Conservation (phyloP, 1,140 invertebrate species). For the Diprion similis region DNA sequence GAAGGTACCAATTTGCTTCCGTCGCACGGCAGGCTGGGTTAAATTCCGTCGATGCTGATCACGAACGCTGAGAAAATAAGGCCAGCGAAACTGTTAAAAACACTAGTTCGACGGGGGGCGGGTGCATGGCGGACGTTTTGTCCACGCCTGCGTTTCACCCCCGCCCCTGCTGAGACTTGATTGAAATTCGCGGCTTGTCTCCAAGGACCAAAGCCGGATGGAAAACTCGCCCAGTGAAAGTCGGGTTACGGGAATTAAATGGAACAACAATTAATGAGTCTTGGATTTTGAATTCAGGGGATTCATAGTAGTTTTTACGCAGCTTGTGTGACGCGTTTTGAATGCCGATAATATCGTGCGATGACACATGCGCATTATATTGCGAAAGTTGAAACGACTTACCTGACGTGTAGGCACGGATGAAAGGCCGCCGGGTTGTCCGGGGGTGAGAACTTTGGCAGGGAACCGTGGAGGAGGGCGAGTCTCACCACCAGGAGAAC, state of each 20-base stretch:
- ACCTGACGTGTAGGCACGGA: conserved; percentile 74
- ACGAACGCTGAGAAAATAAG: neutral
- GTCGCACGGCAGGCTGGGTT: neutral
- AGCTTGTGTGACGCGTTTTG: too few relatives aligned
- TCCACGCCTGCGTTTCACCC: neutral
- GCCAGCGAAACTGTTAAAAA: neutral
- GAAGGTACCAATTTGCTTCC: conserved; percentile 3
- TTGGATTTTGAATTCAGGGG: too few relatives aligned
- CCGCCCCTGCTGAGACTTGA: neutral
- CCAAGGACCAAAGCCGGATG: neutral
- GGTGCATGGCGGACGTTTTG: neutral
- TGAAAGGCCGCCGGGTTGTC: conserved; percentile 88
- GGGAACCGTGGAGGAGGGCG: conserved; percentile 75
- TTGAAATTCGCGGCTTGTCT: neutral
- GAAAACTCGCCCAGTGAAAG: neutral
- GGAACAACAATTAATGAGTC: too few relatives aligned
- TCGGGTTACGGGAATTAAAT: too few relatives aligned
- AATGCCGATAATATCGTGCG: too few relatives aligned
- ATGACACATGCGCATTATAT: neutral
- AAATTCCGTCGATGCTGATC: neutral
- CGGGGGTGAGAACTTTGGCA: conserved; percentile 82
- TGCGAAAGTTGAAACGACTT: conserved; percentile 49
- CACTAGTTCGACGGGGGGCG: neutral
- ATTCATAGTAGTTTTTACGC: too few relatives aligned
- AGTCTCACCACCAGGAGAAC: conserved; percentile 70